Base-by-base conservation (phyloP, 2,113 vertebrate species). In the Nothocercus nigrocapillus region DNA sequence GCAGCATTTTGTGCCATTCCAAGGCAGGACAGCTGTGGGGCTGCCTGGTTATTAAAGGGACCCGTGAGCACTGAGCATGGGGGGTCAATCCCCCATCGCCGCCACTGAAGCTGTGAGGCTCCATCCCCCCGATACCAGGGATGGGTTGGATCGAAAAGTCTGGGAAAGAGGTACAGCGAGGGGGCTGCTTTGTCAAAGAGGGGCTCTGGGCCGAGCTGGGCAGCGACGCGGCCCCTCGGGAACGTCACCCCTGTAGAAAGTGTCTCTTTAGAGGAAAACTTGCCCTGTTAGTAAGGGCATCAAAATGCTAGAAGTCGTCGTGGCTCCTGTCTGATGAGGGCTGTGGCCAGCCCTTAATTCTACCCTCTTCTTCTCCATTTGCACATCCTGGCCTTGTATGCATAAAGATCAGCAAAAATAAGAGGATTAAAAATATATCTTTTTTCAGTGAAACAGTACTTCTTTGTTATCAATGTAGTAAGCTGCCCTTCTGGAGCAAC, bases 21-120 rank as follows among this genome's bases (percentile, higher is more conserved):
- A 18, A 59, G 36, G 19, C 67, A 56, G 83, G 18, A n/a, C 77
- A 78, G 66, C 81, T 45, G 70, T 1, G 40, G 72, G 25, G 70
- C 38, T 64, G 66, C 34, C 61, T 56, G 47, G 32, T 51, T 42
- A 28, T 34, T 69, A 22, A 64, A 78, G 56, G n/a, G 45, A 69
- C 7, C 82, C 53, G 49, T 64, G 62, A 74, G 9, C 40, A 8
- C 38, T 2, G 32, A 81, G 24, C n/a, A n/a, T n/a, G n/a, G n/a
- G n/a, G n/a, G n/a, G 40, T 51, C 66, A 45, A 34, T 30, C 38
- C 22, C 6, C 4, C 27, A 27, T 9, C 1, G 3, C 1, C 0
- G 16, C 11, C 0, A 1, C 4, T 15, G 20, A 66, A 56, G 47
- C 20, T 12, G 6, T 4, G 42, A 77, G 72, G 24, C 62, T 51